Evolutionary conservation across 1,140 invertebrate genomes (phyloP).

Genomic region (Myzus persicae): DNA sequence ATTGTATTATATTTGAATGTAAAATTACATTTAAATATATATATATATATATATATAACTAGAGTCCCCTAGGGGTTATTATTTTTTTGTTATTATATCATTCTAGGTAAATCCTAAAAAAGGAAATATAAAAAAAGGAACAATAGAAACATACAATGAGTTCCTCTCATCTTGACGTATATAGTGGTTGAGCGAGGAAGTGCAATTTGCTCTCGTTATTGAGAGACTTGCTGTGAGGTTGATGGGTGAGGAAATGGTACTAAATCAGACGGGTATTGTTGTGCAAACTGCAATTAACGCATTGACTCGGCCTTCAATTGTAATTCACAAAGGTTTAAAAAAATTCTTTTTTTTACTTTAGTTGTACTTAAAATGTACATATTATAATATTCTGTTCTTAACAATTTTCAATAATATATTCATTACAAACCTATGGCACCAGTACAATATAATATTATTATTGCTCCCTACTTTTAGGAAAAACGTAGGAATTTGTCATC

Average conservation of each 20-base stretch:
- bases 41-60: background rate
- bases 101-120: conserved; percentile 21
- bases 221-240: background rate
- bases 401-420: background rate
- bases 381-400: background rate
- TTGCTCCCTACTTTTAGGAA: background rate
- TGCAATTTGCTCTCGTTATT: conserved; percentile 36
- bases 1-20: background rate
- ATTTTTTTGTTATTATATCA: background rate
- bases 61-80: background rate
- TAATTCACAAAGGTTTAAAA: conserved; percentile 21
- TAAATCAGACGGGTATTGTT: conserved; percentile 29
- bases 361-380: background rate
- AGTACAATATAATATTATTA: background rate
- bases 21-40: background rate
- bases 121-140: background rate
- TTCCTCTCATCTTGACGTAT: background rate
- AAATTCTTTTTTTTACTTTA: background rate
- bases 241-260: background rate
- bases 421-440: background rate
- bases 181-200: conserved; percentile 20
- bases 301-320: conserved; percentile 23
- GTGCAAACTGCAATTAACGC: conserved; percentile 22
- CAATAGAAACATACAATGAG: conserved; percentile 28
- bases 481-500: background rate